Evolutionary conservation across 2,113 vertebrate genomes (phyloP), one percentile per base, ranked within the genome.

Genomic region (Thalassoma bifasciatum): DNA sequence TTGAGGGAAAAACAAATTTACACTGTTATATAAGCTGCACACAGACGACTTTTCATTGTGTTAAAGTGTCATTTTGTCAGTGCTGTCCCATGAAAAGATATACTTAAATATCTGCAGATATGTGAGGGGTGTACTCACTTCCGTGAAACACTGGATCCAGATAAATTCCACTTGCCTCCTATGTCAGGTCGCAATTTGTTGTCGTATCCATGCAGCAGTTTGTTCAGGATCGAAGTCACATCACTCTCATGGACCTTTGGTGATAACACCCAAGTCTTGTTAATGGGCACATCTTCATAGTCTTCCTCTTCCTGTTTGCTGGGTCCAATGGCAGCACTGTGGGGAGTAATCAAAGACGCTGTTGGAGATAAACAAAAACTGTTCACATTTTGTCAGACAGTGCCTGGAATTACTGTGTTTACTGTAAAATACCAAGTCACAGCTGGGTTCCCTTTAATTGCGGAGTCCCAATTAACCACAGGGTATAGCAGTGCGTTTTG

Each of bases 181-280:
- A 99, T 99, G 79, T 99, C 97, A 59, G 97, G 97, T 4, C 97
- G 93, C 56, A 99, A 95, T 80, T 99, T 99, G 93, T 95, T 99
- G 91, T 99, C 97, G 64, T 99, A 99, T 22, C 96, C 97, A 87
- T 94, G 94, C 79, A 99, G 95, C 81, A 99, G 92, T 42, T 95
- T 96, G 30, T 99, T 98, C 63, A 99, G 90, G 83, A 99, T 98
- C 82, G 96, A 89, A 76, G 97, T 99, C 84, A 98, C 96, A 67
- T 99, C 97, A 37, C 96, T 97, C 88, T 98, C 96, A 19, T 98
- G 96, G 87, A 98, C 95, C 93, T 96, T 98, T 26, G 97, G 97
- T 56, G 97, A 97, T 78, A 99, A 93, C 66, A 98, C 97, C 97
- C 97, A 98, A 8, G 97, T 99, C 92, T 97, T 98, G 84, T 99